Conservation (phyloP, 2,113 vertebrate genomes). For the Hydropotes inermis region DNA sequence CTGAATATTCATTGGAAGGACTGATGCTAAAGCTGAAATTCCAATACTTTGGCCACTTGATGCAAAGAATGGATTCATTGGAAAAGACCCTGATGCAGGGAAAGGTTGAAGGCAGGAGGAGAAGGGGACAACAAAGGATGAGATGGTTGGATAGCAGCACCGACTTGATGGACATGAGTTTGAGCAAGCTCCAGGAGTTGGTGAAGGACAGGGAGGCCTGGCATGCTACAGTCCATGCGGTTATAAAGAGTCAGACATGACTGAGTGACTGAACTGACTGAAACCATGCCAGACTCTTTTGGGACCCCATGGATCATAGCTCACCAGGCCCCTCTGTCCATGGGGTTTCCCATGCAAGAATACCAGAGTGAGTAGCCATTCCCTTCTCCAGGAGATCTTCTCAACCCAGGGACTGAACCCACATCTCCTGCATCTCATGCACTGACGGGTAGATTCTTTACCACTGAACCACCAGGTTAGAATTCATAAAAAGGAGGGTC, state of each 20-base stretch:
- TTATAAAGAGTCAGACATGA: not conserved
- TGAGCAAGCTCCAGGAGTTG: not conserved
- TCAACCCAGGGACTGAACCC: not conserved
- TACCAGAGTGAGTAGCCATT: not conserved
- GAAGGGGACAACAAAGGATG: not conserved
- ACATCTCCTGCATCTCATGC: not conserved
- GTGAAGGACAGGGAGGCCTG: not conserved
- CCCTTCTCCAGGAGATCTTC: not conserved
- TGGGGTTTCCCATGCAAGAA: not conserved
- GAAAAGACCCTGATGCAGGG: not conserved
- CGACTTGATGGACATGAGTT: accelerated
- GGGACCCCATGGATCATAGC: not conserved
- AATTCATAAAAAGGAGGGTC: not conserved
- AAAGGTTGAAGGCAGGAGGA: not conserved
- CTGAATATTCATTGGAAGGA: not conserved
- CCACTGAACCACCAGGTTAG: not conserved
- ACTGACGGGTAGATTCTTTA: accelerated
- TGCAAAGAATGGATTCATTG: not conserved
- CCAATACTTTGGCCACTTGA: not conserved
- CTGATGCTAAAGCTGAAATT: not conserved
- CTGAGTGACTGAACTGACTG: not conserved
- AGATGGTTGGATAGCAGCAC: not conserved
- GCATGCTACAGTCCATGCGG: not conserved
- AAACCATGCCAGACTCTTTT: not conserved
- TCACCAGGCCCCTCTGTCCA: not conserved